These are phyloP conservation scores for Maconellicoccus hirsutus DNA, from an alignment of 1,140 invertebrate species.

Conservation along the genomic window DNA sequence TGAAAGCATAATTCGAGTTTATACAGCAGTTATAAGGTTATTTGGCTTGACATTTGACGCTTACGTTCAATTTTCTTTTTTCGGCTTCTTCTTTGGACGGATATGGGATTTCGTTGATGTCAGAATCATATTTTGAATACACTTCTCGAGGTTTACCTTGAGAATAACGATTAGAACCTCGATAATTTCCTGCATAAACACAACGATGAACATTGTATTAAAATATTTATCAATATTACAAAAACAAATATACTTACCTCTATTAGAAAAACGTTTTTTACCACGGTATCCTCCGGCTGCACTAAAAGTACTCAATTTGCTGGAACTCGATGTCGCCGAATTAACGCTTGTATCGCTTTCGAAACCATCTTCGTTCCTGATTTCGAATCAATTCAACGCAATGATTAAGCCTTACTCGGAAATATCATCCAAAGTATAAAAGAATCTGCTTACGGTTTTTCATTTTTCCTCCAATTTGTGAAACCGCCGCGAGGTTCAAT, in stretches of 20 bases:
- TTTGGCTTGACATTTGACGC: background rate
- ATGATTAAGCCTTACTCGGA: too few relatives aligned
- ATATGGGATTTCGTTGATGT: background rate
- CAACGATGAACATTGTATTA: too few relatives aligned
- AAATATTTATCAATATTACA: too few relatives aligned
- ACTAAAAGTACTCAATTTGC: background rate
- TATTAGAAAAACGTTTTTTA: background rate
- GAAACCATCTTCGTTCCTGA: background rate
- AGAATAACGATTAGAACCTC: too few relatives aligned
- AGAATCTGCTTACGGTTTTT: too few relatives aligned
- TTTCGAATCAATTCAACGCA: background rate
- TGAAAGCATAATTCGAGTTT: background rate
- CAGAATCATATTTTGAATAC: background rate
- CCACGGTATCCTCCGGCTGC: background rate
- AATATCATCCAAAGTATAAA: too few relatives aligned
- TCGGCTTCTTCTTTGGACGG: background rate
- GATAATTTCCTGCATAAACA: too few relatives aligned
- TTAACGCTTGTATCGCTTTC: background rate
- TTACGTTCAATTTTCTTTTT: background rate
- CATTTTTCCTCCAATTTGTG: too few relatives aligned
- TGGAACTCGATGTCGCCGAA: background rate
- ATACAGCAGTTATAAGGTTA: background rate
- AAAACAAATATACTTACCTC: too few relatives aligned
- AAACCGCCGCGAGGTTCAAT: too few relatives aligned
- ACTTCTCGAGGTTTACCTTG: too few relatives aligned